Evolutionary conservation across 2,888 invertebrate genomes (phyloP), one percentile per base, ranked within the genome.

Genomic region (Syrphus vitripennis): DNA sequence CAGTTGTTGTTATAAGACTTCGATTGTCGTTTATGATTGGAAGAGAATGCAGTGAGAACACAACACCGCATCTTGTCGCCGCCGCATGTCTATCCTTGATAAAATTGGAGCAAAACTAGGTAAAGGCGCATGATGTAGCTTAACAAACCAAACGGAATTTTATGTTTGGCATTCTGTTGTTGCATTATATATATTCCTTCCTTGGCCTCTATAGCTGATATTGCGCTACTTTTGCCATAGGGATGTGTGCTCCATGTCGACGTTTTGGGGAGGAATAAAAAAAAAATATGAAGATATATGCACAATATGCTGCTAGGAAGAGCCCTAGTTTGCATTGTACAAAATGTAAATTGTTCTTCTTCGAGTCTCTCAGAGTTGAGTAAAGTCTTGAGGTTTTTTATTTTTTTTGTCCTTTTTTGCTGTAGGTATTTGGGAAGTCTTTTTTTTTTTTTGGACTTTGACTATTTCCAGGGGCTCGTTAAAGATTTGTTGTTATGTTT

Each of bases 21-120:
- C 77, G 82, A 86, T 86, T 86, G 82, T 82, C 77, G 86, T 77
- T 86, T 86, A 86, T 86, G 86, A 86, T 82, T 86, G 69, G 81
- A 57, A 31, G 12, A 14, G 48, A 24, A 14, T 50, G 24, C 50
- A 50, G 50, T 50, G 50, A 24, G 72, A 71, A 81, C 71, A 75
- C 69, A 63, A 69, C 76, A 76, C 76, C n/a, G 69, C 34, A 16
- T 48, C 48, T 77, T 37, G 75, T 71, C 55, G 76, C 67, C 69
- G n/a, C n/a, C n/a, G n/a, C n/a, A 45, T 61, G 69, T 57, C 80
- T 42, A 26, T 71, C 53, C 31, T 37, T 31, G 72, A 65, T 77
- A 77, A 82, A 86, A 86, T 74, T 86, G 86, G 86, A 86, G 86
- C 86, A 86, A 82, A 86, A 59, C 75, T 83, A 70, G 69, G 83